Percentiles rank a stretch among this genome's conserved stretches.
These are phyloP conservation scores for Penaeus monodon DNA, from an alignment of 2,888 invertebrate genomes.

Conservation along the genomic window DNA sequence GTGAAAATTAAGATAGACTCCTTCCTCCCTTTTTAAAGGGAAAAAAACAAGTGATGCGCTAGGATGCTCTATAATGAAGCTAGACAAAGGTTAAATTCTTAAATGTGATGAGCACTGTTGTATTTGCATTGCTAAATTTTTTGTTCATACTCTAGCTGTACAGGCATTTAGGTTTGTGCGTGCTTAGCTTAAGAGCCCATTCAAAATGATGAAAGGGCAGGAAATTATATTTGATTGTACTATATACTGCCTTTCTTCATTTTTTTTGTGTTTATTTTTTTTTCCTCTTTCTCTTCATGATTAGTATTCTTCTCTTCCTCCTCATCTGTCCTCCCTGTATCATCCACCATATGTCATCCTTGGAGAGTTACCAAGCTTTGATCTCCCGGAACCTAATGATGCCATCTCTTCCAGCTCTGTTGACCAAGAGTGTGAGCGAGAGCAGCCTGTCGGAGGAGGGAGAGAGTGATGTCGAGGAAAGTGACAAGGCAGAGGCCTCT, in stretches of 20 bases:
- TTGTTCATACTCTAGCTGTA: too few species aligned
- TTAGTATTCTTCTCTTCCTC: not conserved
- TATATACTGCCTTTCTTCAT: not conserved
- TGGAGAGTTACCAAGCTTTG: not conserved
- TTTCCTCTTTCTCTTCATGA: not conserved
- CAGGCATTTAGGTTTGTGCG: too few species aligned
- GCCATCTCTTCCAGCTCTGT: slow-evolving; percentile 69
- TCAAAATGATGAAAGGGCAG: too few species aligned
- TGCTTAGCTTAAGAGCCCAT: too few species aligned
- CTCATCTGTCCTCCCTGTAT: not conserved
- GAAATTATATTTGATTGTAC: not conserved
- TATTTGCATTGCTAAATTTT: too few species aligned
- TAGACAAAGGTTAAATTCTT: too few species aligned
- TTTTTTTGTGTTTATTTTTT: not conserved
- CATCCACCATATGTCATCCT: too few species aligned
- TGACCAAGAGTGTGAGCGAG: slow-evolving; percentile 88
- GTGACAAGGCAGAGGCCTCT: slow-evolving; percentile 56
- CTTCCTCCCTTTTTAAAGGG: too few species aligned
- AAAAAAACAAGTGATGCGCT: too few species aligned
- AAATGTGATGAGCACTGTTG: too few species aligned
- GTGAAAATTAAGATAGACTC: too few species aligned
- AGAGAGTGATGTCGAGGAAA: slow-evolving; percentile 75
- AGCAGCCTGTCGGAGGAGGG: slow-evolving; percentile 84
- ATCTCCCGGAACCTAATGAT: not conserved
- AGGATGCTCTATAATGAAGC: too few species aligned